Evolutionary conservation across 2,888 invertebrate genomes (phyloP), one percentile per base, ranked within the genome.

Genomic region (Chrysomela aeneicollis): DNA sequence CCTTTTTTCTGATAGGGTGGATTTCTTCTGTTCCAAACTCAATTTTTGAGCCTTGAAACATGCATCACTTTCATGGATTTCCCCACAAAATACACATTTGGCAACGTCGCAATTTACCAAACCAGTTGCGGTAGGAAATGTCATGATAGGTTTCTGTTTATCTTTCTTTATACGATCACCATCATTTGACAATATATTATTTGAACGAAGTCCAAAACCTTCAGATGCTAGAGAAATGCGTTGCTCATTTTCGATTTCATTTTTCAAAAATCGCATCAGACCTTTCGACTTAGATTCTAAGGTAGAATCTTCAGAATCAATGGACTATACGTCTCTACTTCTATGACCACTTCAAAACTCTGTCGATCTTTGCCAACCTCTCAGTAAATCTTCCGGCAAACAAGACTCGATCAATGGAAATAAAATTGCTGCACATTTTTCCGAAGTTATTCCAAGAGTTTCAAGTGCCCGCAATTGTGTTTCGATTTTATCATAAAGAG

Each of bases 351-450:
- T n/a, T 2, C 47, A 63, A 46, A 37, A 57, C 18, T 37, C 19
- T n/a, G 57, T 6, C 21, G 68, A 61, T 21, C 68, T 32, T 51
- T 71, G 71, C 77, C 74, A 77, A 5, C 68, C 68, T 46, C 72
- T 17, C 37, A 76, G 57, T 2, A 72, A 55, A 1, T 71, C 71
- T n/a, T 73, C 68, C 3, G 76, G 76, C 6, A 77, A 58, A 53
- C 70, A 68, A 0, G 74, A 76, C 58, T 77, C 77, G 18, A 76
- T 74, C 5, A 78, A 64, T 1, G 76, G 78, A 60, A 73, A 77
- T 12, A 75, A 50, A 61, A 73, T 74, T 4, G 72, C 69, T 2
- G 73, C 70, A 61, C 67, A 75, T 61, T 71, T 75, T n/a, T 74
- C 71, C 30, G 12, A 22, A 1, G 74, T 72, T 32, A 75, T 69